Evolutionary conservation across 2,888 invertebrate species (phyloP).

Genomic region (Agapostemon virescens): DNA sequence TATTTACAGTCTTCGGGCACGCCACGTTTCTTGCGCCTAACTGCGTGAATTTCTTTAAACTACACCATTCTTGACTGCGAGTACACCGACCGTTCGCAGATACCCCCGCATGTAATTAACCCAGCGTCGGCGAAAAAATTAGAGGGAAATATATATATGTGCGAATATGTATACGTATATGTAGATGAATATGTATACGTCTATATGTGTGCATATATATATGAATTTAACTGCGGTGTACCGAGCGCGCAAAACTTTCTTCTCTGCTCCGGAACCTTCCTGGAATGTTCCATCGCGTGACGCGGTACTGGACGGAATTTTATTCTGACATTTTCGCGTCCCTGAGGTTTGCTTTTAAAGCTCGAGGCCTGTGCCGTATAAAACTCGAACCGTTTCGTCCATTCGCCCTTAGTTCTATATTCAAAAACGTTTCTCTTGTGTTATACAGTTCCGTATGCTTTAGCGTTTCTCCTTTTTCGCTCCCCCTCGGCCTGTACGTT

Average conservation of each 20-base stretch:
- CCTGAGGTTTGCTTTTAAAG: slow-evolving; percentile 60
- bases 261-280: slow-evolving; percentile 55
- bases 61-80: slow-evolving; percentile 38
- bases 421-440: slow-evolving; percentile 49
- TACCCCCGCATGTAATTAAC: slow-evolving; percentile 42
- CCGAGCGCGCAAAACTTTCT: slow-evolving; percentile 68
- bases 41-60: slow-evolving; percentile 35
- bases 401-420: slow-evolving; percentile 31
- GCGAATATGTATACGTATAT: slow-evolving; percentile 24
- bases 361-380: slow-evolving; percentile 57
- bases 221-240: slow-evolving; percentile 62
- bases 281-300: slow-evolving; percentile 69
- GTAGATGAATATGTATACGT: not conserved
- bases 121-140: slow-evolving; percentile 31
- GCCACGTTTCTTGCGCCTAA: slow-evolving; percentile 58
- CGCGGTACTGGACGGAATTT: slow-evolving; percentile 62
- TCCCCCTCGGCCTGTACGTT: slow-evolving; percentile 25
- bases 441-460: slow-evolving; percentile 41
- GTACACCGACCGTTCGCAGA: slow-evolving; percentile 34
- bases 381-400: slow-evolving; percentile 54
- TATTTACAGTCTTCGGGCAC: slow-evolving; percentile 68
- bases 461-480: slow-evolving; percentile 10
- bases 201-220: slow-evolving; percentile 26
- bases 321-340: slow-evolving; percentile 62
- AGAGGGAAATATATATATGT: not conserved